These are phyloP conservation scores for Crocuta crocuta DNA, from an alignment of 2,113 vertebrate genomes.

Conservation along the genomic window DNA sequence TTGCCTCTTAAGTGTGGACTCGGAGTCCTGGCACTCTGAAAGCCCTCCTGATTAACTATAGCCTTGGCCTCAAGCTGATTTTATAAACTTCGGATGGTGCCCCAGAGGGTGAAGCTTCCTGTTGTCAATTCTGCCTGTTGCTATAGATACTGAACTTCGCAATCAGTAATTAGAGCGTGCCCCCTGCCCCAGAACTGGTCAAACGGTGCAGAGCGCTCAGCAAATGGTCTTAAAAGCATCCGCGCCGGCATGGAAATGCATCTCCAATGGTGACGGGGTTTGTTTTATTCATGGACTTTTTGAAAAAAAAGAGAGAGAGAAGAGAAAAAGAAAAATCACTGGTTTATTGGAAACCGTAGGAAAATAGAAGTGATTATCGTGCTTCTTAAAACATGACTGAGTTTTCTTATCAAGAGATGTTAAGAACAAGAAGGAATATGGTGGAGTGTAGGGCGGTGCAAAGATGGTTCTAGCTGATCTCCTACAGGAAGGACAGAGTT, in stretches of 20 bases:
- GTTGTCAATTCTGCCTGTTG: constrained; percentile 83
- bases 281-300: constrained; percentile 82
- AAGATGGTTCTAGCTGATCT: not conserved
- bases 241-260: constrained; percentile 58
- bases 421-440: not conserved
- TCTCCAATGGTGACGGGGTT: constrained; percentile 68
- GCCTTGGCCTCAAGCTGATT: constrained; percentile 81
- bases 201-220: constrained; percentile 62
- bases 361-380: constrained; percentile 80
- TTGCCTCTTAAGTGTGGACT: constrained; percentile 82
- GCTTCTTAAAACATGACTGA: constrained; percentile 71
- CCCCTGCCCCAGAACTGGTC: constrained; percentile 82
- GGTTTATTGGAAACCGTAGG: constrained; percentile 79
- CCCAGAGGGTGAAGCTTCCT: constrained; percentile 77
- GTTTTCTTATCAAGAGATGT: not conserved
- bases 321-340: not conserved
- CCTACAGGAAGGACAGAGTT: not conserved
- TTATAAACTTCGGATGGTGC: constrained; percentile 81
- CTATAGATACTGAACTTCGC: constrained; percentile 81
- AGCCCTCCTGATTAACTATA: constrained; percentile 74
- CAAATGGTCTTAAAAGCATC: constrained; percentile 82
- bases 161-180: constrained; percentile 80
- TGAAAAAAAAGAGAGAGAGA: not conserved
- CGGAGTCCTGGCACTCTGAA: constrained; percentile 53
- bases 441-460: not conserved